Evolutionary conservation across 1,140 invertebrate genomes (phyloP), one percentile per base, ranked within the genome.

Genomic region (Gonatopus flavifemur): DNA sequence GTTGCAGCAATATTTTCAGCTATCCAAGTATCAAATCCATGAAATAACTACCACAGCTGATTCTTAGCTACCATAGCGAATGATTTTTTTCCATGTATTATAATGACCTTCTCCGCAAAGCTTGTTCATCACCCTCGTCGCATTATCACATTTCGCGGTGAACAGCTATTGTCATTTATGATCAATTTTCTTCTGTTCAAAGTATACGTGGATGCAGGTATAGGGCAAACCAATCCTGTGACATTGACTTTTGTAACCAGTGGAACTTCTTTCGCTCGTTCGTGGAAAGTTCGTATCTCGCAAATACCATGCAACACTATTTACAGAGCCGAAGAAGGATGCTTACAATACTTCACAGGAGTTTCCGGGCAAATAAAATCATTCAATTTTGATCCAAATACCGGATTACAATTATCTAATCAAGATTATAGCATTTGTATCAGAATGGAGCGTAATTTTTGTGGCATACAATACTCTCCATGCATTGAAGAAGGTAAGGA

Each of bases 341-440:
- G 91, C 63, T 73, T 93, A 9, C 91, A 93, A 64, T 93, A 91
- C 60, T 89, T 82, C 70, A 88, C 86, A 0, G 88, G 90, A 0
- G 86, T 92, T 0, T 86, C 87, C 16, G 91, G 91, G 0, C 84
- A 87, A 40, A 81, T 94, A 5, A 82, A 83, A 9, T 91, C 89
- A 2, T 94, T 90, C 70, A 94, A 94, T 74, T 94, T 88, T 62
- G 88, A 93, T 50, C 80, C 86, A 0, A 74, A 76, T 0, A 79
- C 72, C 1, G 91, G 91, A 0, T 74, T 89, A n/a, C 91, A 94
- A 64, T 77, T 94, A 1, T 90, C 89, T 18, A 93, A 93, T 73
- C 90, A 94, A 66, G 89, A 94, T 65, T 94, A 94, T 69, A 89
- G 89, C 45, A 86, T 91, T 39, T 94, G 92, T 66, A 83, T 94